phyloP scores from a whole-genome alignment of 2,888 invertebrate species.

The Drosophila yooni region DNA sequence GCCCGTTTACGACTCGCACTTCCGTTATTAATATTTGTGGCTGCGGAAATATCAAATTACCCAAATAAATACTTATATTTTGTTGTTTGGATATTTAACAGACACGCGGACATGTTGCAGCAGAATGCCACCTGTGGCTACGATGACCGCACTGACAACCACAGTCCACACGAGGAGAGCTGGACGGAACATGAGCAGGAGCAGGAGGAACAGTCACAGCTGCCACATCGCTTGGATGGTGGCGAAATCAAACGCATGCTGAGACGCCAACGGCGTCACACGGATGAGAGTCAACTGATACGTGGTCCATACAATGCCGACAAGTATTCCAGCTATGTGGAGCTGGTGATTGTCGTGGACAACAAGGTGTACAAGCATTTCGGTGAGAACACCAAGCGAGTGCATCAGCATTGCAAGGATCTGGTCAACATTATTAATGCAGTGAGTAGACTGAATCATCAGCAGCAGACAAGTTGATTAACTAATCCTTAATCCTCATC shows the following conservation, averaged over 20 bases:
- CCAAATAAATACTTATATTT: slow-evolving; percentile 14
- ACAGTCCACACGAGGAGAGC: slow-evolving; percentile 10
- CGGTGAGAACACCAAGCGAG: slow-evolving; percentile 89
- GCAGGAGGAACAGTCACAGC: slow-evolving; percentile 17
- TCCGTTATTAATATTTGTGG: slow-evolving; percentile 62
- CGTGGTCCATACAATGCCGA: slow-evolving; percentile 95
- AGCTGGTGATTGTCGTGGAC: slow-evolving; percentile 95
- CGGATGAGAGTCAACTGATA: slow-evolving; percentile 86
- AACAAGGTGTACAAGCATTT: slow-evolving; percentile 93
- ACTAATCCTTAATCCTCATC: slow-evolving; percentile 66
- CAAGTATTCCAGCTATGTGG: slow-evolving; percentile 93
- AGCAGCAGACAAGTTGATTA: neutral
- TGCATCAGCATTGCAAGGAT: slow-evolving; percentile 94
- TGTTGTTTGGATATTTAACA: slow-evolving; percentile 53
- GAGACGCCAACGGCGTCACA: slow-evolving; percentile 89
- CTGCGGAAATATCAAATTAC: slow-evolving; percentile 72
- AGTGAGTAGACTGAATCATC: slow-evolving; percentile 27
- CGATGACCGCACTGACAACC: slow-evolving; percentile 60
- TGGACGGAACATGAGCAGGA: neutral
- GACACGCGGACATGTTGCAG: slow-evolving; percentile 84
- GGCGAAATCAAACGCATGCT: slow-evolving; percentile 82
- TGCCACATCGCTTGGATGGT: slow-evolving; percentile 71
- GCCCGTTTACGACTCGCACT: slow-evolving; percentile 28
- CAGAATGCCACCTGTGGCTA: slow-evolving; percentile 87
- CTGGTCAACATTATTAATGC: slow-evolving; percentile 87